Evolutionary conservation across 2,888 invertebrate genomes (phyloP).

Genomic region (Listrodromus nycthemerus): DNA sequence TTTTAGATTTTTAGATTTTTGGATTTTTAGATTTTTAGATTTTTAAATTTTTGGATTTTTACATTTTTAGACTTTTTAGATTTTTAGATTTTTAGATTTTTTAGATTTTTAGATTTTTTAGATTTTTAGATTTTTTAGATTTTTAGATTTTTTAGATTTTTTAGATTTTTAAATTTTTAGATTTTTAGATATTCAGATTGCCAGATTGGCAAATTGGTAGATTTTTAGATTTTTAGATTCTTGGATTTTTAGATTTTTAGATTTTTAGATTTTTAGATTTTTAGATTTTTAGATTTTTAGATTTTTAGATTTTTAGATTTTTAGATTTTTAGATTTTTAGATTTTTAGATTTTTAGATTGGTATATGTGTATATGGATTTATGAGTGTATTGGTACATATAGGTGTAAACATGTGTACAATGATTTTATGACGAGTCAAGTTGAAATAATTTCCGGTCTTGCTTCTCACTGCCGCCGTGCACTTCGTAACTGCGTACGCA

Average conservation of each 20-base stretch:
- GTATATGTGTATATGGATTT: too few relatives aligned
- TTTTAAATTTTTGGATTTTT: too few relatives aligned
- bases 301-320: too few relatives aligned
- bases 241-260: neutral
- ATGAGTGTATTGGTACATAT: too few relatives aligned
- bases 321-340: neutral
- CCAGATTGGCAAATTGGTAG: too few relatives aligned
- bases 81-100: neutral
- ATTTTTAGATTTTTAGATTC: too few relatives aligned
- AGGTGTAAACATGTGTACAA: neutral
- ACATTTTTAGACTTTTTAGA: neutral
- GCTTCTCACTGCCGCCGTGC: neutral
- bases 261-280: neutral
- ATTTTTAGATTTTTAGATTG: neutral
- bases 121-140: too few relatives aligned
- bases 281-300: too few relatives aligned
- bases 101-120: too few relatives aligned
- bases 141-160: too few relatives aligned
- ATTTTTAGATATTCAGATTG: neutral
- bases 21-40: too few relatives aligned
- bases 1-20: neutral
- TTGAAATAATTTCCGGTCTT: conserved; percentile 46
- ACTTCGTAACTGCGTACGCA: neutral
- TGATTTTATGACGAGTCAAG: conserved; percentile 40
- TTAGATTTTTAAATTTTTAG: neutral